Base-by-base conservation (phyloP, 2,797 vertebrate genomes). In the Pampus argenteus region DNA sequence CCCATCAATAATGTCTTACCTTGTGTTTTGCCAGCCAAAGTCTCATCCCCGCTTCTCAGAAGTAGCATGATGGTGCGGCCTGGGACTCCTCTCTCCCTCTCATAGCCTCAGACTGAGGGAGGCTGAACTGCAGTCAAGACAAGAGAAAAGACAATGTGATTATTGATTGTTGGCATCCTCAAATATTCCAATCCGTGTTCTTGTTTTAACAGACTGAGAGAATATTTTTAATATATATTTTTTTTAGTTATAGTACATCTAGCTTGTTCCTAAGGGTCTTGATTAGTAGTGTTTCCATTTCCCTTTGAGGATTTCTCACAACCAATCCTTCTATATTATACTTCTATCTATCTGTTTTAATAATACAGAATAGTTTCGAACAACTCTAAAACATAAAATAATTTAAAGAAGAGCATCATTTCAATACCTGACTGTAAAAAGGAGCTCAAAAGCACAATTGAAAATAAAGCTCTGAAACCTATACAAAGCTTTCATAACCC, bases 31-130 rank as follows among this genome's bases (percentile, higher is more conserved):
- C 91, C 90, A 91, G 92, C 92, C 92, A 88, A 88, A 91, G 86
- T 92, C 89, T 94, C 92, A 94, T 93, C 92, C 91, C 90, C 84
- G 86, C 88, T 69, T 93, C 92, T 95, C 94, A 95, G 93, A 91
- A 92, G 90, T 89, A 92, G 92, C 94, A 95, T 95, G 94, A 89
- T 95, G 94, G 91, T 92, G 89, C 86, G 61, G 89, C 88, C 92
- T 93, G 93, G 88, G 88, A 81, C 88, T 90, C 88, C 89, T 88
- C 94, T 93, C 92, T 89, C 86, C 90, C 92, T 94, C 89, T 95
- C 94, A 95, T 95, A 94, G 93, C 94, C 94, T 93, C 92, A 86
- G 90, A 92, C 90, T 90, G 89, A 92, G 86, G 89, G 88, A 92
- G 85, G 85, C 87, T 81, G 65, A 87, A 87, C 91, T 92, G 55